Base-by-base conservation (phyloP, 37 sponge, comb jelly and placozoan genomes). In the Axinella damicornis region DNA sequence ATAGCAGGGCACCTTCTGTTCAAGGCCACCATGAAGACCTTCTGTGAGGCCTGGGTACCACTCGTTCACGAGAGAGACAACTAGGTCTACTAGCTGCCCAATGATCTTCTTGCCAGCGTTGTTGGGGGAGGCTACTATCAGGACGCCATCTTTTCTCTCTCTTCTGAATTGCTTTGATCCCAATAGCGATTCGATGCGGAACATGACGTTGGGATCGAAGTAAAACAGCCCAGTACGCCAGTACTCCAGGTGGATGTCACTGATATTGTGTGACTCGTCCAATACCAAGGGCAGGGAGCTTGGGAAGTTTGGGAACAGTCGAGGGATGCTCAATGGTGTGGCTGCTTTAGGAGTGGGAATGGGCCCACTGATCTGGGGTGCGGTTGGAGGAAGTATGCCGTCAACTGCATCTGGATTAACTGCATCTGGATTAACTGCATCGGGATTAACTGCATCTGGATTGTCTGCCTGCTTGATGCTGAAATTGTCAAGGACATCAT, bases 11-110 rank as follows among this genome's bases (percentile, higher is more conserved):
- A 81, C 76, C n/a, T 16, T 63, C 68, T 90, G 91, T 52, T 85
- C 76, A 22, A 90, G 75, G 16, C 69, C 61, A 2, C 66, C 59
- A 18, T 77, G 75, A 19, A 57, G 27, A 1, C 38, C 52, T 19
- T 70, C 79, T 27, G 41, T 13, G 17, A 93, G 67, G 2, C 90
- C 94, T 39, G 94, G 94, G 58, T 87, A 93, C 94, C 90, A 93
- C 30, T 89, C 86, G 33, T 34, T 32, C 17, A 80, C 66, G 53
- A 93, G 87, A 30, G 88, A 55, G 33, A 80, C 46, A 0, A 90
- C 76, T 35, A 69, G 76, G 54, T 89, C 94, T 22, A 85, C 77
- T 17, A 93, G 77, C 46, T 68, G 83, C 1, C 94, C 90, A 41
- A 90, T 73, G 22, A 79, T 64, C 22, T 68, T 85, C 37, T 86